Conservation (phyloP, 2,888 invertebrate genomes). For the Calameuta idolon region DNA sequence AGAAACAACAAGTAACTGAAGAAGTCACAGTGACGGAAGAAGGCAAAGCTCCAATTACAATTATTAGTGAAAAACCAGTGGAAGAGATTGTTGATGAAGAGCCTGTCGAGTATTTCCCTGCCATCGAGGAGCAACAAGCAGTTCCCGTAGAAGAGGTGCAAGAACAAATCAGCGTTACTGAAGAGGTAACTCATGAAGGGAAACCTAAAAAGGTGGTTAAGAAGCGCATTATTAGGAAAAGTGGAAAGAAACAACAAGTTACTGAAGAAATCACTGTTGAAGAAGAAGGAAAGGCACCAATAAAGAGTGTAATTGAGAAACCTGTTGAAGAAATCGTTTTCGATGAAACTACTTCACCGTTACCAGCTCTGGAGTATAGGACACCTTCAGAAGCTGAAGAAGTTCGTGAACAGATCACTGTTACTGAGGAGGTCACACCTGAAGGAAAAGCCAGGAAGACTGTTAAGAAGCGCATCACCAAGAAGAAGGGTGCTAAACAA, state of each 20-base stretch:
- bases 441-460: conserved; percentile 59
- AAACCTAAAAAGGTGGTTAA: conserved; percentile 47
- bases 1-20: conserved; percentile 40
- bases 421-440: conserved; percentile 62
- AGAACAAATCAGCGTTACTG: conserved; percentile 38
- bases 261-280: conserved; percentile 68
- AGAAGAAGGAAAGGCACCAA: conserved; percentile 64
- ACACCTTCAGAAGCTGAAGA: conserved; percentile 54
- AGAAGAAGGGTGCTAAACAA: conserved; percentile 63
- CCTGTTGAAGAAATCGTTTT: conserved; percentile 17
- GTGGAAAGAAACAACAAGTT: conserved; percentile 64
- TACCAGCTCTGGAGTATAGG: conserved; percentile 28
- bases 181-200: conserved; percentile 32
- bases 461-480: conserved; percentile 57
- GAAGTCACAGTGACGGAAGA: conserved; percentile 39
- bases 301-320: conserved; percentile 50
- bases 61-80: conserved; percentile 28
- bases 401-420: conserved; percentile 51
- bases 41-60: conserved; percentile 25
- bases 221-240: conserved; percentile 64
- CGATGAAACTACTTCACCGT: conserved; percentile 35
- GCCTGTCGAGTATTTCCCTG: conserved; percentile 30
- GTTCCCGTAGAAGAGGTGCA: conserved; percentile 18
- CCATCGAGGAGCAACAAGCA: conserved; percentile 34
- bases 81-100: conserved; percentile 38